Evolutionary conservation across 2,797 vertebrate species (phyloP).

Genomic region (Galaxias olidus): DNA sequence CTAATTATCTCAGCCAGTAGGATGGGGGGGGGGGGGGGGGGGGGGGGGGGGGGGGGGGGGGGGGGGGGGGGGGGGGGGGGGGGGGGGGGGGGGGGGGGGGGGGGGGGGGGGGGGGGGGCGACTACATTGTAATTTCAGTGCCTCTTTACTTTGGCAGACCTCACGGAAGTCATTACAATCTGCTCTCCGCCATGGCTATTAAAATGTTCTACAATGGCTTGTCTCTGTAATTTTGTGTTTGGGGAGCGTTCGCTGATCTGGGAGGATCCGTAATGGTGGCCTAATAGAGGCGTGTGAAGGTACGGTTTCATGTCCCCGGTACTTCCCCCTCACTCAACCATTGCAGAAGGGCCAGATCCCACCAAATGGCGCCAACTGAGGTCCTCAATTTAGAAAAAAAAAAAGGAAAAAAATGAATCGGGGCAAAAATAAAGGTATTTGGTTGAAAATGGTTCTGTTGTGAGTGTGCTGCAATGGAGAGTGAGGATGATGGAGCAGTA

Average conservation of each 20-base stretch:
- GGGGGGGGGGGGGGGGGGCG: too few relatives aligned
- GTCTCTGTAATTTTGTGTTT: conserved; percentile 54
- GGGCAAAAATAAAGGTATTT: neutral
- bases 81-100: too few relatives aligned
- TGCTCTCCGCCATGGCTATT: conserved; percentile 63
- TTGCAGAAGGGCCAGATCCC: too few relatives aligned
- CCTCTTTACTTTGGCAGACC: conserved; percentile 51
- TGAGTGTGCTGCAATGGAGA: neutral
- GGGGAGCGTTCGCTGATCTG: conserved; percentile 42
- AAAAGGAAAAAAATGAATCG: too few relatives aligned
- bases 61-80: too few relatives aligned
- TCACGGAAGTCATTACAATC: conserved; percentile 67
- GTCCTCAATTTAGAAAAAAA: neutral
- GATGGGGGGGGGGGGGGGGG: too few relatives aligned
- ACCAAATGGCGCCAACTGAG: too few relatives aligned
- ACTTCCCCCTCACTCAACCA: too few relatives aligned
- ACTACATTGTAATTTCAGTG: conserved; percentile 51
- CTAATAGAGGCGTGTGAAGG: conserved; percentile 4
- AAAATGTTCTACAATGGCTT: conserved; percentile 58
- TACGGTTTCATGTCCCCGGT: too few relatives aligned
- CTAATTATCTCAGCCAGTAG: conserved; percentile 62
- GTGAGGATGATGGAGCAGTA: conserved; percentile 3
- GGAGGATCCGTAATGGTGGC: conserved; percentile 41
- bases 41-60: too few relatives aligned
- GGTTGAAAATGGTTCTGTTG: too few relatives aligned